Evolutionary conservation across 2,797 vertebrate species (phyloP).

Genomic region (Lepidocolaptes lacrymiger): DNA sequence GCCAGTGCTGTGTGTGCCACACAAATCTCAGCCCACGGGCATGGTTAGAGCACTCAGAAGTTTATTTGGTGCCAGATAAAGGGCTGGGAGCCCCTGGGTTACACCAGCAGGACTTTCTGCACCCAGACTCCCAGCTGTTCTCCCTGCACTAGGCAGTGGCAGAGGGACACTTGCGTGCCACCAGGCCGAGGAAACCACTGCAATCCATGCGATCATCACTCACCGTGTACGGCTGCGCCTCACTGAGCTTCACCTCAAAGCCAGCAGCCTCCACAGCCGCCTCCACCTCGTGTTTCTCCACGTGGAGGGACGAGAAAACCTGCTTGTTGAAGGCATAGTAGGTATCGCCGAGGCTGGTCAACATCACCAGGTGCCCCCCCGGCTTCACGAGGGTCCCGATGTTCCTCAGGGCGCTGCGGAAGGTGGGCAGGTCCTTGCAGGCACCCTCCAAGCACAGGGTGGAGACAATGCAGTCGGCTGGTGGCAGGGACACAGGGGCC

Average conservation of each 20-base stretch:
- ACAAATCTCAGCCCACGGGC: rapidly evolving
- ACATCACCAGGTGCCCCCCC: not conserved
- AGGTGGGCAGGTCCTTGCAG: slow-evolving; percentile 28
- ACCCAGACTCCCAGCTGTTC: rapidly evolving
- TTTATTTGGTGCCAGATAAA: not conserved
- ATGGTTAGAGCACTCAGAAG: rapidly evolving
- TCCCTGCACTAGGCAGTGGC: rapidly evolving
- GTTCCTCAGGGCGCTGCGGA: not conserved
- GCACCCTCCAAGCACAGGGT: slow-evolving; percentile 30
- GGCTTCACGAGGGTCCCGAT: not conserved
- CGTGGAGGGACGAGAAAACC: not conserved
- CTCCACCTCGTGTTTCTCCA: not conserved
- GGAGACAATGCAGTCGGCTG: not conserved
- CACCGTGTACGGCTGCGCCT: rapidly evolving
- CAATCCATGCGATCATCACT: rapidly evolving
- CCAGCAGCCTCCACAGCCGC: not conserved
- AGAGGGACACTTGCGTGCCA: not conserved
- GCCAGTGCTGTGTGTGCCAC: not conserved
- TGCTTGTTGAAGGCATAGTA: not conserved
- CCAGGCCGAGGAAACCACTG: rapidly evolving
- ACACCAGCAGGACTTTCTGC: not conserved
- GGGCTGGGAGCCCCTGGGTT: not conserved
- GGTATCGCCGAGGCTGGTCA: not conserved
- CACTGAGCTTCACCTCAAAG: not conserved
- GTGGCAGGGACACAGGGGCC: not conserved